Evolutionary conservation across 2,797 vertebrate genomes (phyloP).

Genomic region (Acrossocheilus fasciatus): DNA sequence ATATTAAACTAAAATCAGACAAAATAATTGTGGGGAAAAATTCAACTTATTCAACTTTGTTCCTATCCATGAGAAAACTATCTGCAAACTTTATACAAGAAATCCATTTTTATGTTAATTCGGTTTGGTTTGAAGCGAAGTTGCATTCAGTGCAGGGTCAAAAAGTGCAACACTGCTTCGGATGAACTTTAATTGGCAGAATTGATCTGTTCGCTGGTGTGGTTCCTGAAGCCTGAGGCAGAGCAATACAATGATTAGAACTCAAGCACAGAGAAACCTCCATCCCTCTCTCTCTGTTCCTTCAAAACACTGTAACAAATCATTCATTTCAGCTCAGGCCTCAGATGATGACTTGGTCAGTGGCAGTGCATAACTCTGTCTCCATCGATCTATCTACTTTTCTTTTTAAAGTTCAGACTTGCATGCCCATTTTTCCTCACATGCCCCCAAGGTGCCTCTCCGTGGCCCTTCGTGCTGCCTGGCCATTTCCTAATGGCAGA

Average conservation of each 20-base stretch:
- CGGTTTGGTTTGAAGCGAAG: neutral
- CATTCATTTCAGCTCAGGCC: neutral
- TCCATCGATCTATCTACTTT: conserved; percentile 4
- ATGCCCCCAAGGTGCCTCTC: conserved; percentile 36
- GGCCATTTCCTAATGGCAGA: conserved; percentile 55
- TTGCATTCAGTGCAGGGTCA: conserved; percentile 45
- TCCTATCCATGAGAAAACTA: neutral
- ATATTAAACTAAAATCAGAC: neutral
- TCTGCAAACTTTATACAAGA: neutral
- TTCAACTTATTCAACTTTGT: neutral
- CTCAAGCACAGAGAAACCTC: conserved; percentile 1
- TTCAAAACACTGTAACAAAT: conserved; percentile 30
- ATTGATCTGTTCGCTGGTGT: conserved; percentile 70
- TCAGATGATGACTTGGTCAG: neutral
- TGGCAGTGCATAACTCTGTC: neutral
- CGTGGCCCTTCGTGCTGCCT: conserved; percentile 31
- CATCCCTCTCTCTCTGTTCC: neutral
- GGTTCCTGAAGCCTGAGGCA: conserved; percentile 58
- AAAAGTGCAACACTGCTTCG: conserved; percentile 63
- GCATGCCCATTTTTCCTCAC: conserved; percentile 61
- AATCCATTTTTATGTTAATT: conserved; percentile 4
- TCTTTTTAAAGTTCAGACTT: conserved; percentile 48
- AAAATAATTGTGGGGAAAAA: neutral
- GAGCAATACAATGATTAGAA: conserved; percentile 64
- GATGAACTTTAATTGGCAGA: conserved; percentile 68